Conservation (phyloP, 1,140 invertebrate genomes). For the Luehdorfia chinensis region DNA sequence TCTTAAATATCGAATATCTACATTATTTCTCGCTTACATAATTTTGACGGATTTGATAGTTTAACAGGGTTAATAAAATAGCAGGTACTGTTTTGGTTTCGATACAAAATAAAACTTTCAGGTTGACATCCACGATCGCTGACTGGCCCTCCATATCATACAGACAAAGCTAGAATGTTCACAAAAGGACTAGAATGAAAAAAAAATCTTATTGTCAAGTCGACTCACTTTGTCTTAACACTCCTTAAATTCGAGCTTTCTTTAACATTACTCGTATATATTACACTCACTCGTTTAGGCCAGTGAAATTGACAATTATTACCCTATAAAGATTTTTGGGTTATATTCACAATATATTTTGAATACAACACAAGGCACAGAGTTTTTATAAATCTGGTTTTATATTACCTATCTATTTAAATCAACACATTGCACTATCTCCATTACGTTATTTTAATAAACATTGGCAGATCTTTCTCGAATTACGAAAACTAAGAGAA, state of each 20-base stretch:
- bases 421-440: constrained; percentile 39
- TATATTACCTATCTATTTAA: constrained; percentile 37
- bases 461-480: constrained; percentile 57
- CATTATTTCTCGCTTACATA: constrained; percentile 5
- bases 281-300: constrained; percentile 53
- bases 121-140: constrained; percentile 9
- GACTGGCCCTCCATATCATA: constrained; percentile 22
- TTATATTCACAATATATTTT: constrained; percentile 45
- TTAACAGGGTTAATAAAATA: constrained; percentile 1
- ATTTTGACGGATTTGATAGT: constrained; percentile 11
- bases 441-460: constrained; percentile 14
- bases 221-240: constrained; percentile 55
- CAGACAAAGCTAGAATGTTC: constrained; percentile 56
- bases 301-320: constrained; percentile 69
- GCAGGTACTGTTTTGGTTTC: constrained; percentile 7
- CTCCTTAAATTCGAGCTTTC: constrained; percentile 68
- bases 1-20: constrained; percentile 6
- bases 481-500: constrained; percentile 38
- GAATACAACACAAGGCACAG: constrained; percentile 71
- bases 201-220: constrained; percentile 64
- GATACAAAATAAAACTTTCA: background rate
- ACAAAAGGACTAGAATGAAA: constrained; percentile 60
- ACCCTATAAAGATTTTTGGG: constrained; percentile 54
- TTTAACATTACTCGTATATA: constrained; percentile 51
- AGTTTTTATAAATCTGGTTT: constrained; percentile 38